Evolutionary conservation across 2,797 vertebrate genomes (phyloP).

Genomic region (Notolabrus celidotus): DNA sequence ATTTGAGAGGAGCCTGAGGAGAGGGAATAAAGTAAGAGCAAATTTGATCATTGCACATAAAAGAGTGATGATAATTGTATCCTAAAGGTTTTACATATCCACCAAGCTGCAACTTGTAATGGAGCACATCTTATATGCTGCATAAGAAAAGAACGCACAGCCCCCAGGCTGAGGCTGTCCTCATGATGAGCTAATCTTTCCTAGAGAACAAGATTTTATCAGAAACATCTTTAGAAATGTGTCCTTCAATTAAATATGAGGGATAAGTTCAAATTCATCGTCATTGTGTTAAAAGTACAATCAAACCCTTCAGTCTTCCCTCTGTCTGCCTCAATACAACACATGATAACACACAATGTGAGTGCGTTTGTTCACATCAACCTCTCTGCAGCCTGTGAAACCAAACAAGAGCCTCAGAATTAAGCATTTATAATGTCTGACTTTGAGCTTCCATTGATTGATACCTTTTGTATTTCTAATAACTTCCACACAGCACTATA

Average conservation of each 20-base stretch:
- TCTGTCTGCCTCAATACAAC: neutral
- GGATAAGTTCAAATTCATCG: neutral
- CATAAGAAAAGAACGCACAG: slow-evolving; percentile 9
- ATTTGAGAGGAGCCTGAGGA: slow-evolving; percentile 24
- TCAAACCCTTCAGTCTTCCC: neutral
- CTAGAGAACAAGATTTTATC: slow-evolving; percentile 5
- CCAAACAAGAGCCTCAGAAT: neutral
- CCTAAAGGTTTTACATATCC: slow-evolving; percentile 34
- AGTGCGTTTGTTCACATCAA: neutral
- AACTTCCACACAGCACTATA: slow-evolving; percentile 3
- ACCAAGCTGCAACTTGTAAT: slow-evolving; percentile 24
- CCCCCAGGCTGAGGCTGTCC: neutral
- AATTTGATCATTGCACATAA: slow-evolving; percentile 28
- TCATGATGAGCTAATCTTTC: slow-evolving; percentile 6
- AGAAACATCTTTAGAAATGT: neutral
- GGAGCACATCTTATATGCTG: slow-evolving; percentile 19
- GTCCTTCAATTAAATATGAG: neutral
- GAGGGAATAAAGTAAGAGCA: slow-evolving; percentile 22
- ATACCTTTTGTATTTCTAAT: neutral
- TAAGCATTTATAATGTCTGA: neutral
- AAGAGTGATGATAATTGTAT: slow-evolving; percentile 35
- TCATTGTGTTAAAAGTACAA: neutral
- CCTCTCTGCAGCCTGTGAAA: neutral
- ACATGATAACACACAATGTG: neutral
- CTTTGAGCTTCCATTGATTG: neutral